Evolutionary conservation across 2,797 vertebrate genomes (phyloP).

Genomic region (Anas bahamensis): DNA sequence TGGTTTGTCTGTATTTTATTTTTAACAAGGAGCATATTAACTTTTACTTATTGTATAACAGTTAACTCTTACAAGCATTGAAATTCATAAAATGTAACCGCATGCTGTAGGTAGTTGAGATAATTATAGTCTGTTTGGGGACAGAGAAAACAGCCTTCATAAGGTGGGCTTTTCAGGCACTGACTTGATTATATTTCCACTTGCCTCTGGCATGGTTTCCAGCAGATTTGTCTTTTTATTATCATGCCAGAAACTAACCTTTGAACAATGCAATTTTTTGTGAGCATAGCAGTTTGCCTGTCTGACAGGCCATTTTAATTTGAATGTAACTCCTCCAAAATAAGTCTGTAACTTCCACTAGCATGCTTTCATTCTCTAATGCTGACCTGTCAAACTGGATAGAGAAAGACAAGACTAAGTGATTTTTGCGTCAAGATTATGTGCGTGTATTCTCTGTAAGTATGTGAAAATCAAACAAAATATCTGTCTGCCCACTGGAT

Average conservation of each 20-base stretch:
- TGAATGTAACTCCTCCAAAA: conserved; percentile 12
- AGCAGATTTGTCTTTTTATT: conserved; percentile 31
- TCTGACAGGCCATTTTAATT: conserved; percentile 26
- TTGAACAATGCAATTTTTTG: conserved; percentile 39
- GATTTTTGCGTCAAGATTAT: not conserved
- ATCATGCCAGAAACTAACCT: conserved; percentile 33
- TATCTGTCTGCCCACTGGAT: accelerated
- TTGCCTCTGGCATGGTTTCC: conserved; percentile 49
- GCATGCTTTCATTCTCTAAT: not conserved
- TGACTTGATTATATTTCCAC: conserved; percentile 20
- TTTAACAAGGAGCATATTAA: not conserved
- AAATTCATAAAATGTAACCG: not conserved
- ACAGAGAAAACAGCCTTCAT: not conserved
- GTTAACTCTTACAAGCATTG: not conserved
- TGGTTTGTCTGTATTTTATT: not conserved
- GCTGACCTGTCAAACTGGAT: not conserved
- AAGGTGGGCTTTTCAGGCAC: conserved; percentile 14
- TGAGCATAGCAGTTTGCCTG: conserved; percentile 31
- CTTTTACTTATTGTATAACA: not conserved
- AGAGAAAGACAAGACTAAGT: not conserved
- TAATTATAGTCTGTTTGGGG: conserved; percentile 33
- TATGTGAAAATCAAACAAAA: not conserved
- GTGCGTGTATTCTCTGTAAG: not conserved
- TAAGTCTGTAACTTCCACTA: not conserved
- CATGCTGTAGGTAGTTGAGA: not conserved